Percentiles rank a stretch among this genome's conserved stretches.
phyloP scores from a whole-genome alignment of 2,797 vertebrate genomes.

The Leptodactylus fallax region DNA sequence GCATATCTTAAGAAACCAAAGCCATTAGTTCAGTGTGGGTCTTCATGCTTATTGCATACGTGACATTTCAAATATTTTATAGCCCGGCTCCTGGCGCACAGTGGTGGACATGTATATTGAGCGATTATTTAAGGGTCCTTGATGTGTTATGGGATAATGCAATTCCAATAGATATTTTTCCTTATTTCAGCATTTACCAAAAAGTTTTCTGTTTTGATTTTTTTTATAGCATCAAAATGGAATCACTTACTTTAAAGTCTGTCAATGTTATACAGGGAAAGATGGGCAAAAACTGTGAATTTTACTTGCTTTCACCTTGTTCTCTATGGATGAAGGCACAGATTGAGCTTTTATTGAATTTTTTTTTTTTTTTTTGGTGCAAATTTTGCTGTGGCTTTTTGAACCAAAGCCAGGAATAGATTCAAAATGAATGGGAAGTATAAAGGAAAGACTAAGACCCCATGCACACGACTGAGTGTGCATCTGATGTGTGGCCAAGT shows the following conservation, averaged over 20 bases:
- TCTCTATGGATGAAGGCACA: no score
- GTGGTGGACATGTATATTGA: slow-evolving; percentile 49
- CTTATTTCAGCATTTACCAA: background rate
- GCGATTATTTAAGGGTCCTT: background rate
- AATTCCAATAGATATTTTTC: background rate
- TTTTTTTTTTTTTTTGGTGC: no score
- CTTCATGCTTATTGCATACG: slow-evolving; percentile 72
- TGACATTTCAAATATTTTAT: slow-evolving; percentile 67
- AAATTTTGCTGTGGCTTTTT: no score
- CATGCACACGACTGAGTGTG: no score
- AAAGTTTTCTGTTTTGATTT: background rate
- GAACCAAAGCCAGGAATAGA: no score
- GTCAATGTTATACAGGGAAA: background rate
- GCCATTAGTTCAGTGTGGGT: slow-evolving; percentile 68
- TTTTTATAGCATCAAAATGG: background rate
- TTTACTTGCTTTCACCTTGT: background rate
- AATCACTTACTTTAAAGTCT: background rate
- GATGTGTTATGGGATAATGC: background rate
- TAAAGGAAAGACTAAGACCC: no score
- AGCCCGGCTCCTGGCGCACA: slow-evolving; percentile 53
- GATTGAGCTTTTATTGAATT: no score
- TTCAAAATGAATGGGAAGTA: no score
- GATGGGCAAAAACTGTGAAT: background rate
- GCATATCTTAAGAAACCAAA: slow-evolving; percentile 72
- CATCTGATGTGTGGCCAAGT: no score